A percentile compares a stretch with the other conserved stretches of the same genome.
Evolutionary conservation across 2,113 vertebrate genomes (phyloP).

Genomic region (Glaucidium brasilianum): DNA sequence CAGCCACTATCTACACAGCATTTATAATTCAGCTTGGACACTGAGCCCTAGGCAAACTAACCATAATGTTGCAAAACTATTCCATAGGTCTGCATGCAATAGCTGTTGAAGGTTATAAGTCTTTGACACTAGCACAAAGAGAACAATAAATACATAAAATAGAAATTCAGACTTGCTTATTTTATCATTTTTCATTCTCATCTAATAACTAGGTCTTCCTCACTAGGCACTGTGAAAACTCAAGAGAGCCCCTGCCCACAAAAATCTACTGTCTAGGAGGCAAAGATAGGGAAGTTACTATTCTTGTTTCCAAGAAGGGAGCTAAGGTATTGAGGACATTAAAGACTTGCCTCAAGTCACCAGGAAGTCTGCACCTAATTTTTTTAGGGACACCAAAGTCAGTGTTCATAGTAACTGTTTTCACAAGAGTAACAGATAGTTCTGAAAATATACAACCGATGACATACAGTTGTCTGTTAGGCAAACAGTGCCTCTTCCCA

Average conservation of each 20-base stretch:
- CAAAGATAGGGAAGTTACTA: neutral
- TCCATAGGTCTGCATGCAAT: neutral
- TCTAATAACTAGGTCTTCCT: neutral
- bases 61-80: neutral
- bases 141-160: neutral
- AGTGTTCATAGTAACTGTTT: neutral
- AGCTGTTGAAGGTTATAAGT: neutral
- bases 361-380: neutral
- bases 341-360: neutral
- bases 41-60: neutral
- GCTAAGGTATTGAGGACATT: neutral
- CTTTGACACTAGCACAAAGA: neutral
- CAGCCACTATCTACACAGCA: neutral
- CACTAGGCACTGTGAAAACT: neutral
- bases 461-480: neutral
- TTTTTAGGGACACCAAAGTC: too few species aligned
- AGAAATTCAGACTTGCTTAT: neutral
- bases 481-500: neutral
- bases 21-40: neutral
- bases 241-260: neutral
- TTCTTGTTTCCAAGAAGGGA: neutral
- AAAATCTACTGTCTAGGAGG: neutral
- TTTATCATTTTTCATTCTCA: neutral
- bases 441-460: neutral
- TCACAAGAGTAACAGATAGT: neutral